These are phyloP conservation scores for Heliangelus exortis DNA, from an alignment of 2,797 vertebrate species.

Conservation along the genomic window DNA sequence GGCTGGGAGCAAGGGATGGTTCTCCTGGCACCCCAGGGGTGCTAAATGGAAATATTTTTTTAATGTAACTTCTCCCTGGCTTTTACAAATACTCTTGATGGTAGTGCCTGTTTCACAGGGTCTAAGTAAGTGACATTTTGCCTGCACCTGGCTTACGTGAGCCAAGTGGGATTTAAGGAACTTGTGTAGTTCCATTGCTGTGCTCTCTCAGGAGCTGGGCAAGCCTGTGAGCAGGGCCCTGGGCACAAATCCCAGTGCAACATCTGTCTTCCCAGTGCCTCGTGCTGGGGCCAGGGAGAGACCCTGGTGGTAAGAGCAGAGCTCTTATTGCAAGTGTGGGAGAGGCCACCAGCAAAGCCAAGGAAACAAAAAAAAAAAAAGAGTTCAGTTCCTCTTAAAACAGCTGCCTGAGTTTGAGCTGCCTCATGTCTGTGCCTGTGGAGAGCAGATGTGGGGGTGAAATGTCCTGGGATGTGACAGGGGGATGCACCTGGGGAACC, in stretches of 20 bases:
- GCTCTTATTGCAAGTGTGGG: background rate
- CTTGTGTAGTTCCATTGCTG: accelerated
- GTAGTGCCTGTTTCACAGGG: background rate
- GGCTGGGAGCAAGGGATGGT: background rate
- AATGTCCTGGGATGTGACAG: background rate
- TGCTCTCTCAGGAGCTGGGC: background rate
- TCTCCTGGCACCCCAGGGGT: background rate
- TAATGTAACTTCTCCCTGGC: background rate
- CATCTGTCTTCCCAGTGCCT: background rate
- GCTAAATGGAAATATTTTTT: background rate
- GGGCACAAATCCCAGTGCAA: background rate
- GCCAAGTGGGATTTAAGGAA: background rate
- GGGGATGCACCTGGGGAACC: background rate
- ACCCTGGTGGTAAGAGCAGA: background rate
- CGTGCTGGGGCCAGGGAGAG: no score
- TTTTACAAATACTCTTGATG: background rate
- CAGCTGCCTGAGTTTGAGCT: background rate
- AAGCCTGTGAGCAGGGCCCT: background rate
- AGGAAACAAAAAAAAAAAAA: background rate
- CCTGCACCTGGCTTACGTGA: background rate
- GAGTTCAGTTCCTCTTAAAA: background rate
- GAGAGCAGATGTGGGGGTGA: background rate
- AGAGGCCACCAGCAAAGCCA: background rate
- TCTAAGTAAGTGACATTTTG: background rate
- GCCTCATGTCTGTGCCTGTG: accelerated